phyloP scores from a whole-genome alignment of 2,797 vertebrate species.

The Novumbra hubbsi region DNA sequence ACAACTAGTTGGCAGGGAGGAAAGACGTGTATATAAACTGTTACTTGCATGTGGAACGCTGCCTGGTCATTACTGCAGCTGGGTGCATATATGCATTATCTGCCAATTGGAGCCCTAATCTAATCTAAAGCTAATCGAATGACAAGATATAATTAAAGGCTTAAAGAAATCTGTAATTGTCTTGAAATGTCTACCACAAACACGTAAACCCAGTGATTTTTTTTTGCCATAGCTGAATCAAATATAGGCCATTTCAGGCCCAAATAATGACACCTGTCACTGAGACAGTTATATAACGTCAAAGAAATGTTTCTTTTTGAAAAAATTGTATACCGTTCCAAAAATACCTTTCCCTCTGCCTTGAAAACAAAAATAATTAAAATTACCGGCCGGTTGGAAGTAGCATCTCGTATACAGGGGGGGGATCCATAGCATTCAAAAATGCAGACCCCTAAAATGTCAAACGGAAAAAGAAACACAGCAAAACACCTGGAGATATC shows the following conservation, averaged over 20 bases:
- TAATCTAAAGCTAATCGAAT: neutral
- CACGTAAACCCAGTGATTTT: no score
- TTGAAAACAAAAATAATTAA: constrained; percentile 4
- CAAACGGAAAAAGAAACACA: constrained; percentile 26
- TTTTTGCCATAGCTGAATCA: neutral
- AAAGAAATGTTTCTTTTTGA: neutral
- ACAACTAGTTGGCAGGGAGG: neutral
- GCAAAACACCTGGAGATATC: neutral
- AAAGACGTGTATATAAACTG: neutral
- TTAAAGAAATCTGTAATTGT: no score
- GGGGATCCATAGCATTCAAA: constrained; percentile 38
- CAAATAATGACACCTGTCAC: neutral
- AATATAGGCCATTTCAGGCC: neutral
- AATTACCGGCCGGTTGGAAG: constrained; percentile 32
- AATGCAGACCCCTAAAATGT: constrained; percentile 34
- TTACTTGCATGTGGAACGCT: neutral
- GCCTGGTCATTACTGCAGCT: neutral
- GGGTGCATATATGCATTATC: neutral
- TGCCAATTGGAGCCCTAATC: neutral
- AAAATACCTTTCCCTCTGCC: neutral
- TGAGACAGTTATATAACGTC: neutral
- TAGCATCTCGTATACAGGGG: constrained; percentile 36
- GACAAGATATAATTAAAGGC: neutral
- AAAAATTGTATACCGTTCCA: neutral
- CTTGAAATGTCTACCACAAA: no score